Base-by-base conservation (phyloP, 2,888 invertebrate genomes). In the Brachyptera putata region DNA sequence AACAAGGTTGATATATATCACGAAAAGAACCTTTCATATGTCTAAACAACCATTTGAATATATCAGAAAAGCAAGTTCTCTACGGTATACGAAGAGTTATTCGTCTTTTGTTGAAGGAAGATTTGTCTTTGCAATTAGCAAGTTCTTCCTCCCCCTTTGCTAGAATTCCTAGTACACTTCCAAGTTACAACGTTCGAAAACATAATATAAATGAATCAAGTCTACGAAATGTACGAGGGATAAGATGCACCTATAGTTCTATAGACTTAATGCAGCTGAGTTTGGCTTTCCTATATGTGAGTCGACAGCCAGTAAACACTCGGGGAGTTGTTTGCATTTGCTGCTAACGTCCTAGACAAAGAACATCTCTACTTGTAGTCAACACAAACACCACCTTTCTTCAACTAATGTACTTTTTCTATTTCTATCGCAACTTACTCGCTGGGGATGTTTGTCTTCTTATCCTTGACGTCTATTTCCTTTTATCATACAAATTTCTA, bases 391-490 rank as follows among this genome's bases (percentile, higher is more conserved):
- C 21, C 43, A 21, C 18, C 18, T 43, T 21, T 43, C 43, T 43
- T n/a, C n/a, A n/a, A 43, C 43, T 43, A 21, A 43, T 43, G 43
- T 43, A n/a, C 43, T 43, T 11, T 21, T n/a, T 43, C 53, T 53
- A 53, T 53, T 53, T 34, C 53, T 22, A 53, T 53, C 49, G 53
- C 34, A 53, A 34, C n/a, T n/a, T n/a, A n/a, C n/a, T n/a, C n/a
- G n/a, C n/a, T n/a, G n/a, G n/a, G 24, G 36, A 22, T 30, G 53
- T 34, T 53, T 53, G 36, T 53, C 53, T 36, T 36, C 53, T 36
- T 36, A 53, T 36, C 53, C n/a, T 21, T 34, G 24, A n/a, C n/a
- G n/a, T n/a, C n/a, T n/a, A 53, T 16, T 53, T 53, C 34, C 53
- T 36, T 21, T 41, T 41, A 41, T n/a, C n/a, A n/a, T n/a, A n/a